Evolutionary conservation across 37 sponge, comb jelly and placozoan species (phyloP).

Genomic region (Eunapius fragilis): DNA sequence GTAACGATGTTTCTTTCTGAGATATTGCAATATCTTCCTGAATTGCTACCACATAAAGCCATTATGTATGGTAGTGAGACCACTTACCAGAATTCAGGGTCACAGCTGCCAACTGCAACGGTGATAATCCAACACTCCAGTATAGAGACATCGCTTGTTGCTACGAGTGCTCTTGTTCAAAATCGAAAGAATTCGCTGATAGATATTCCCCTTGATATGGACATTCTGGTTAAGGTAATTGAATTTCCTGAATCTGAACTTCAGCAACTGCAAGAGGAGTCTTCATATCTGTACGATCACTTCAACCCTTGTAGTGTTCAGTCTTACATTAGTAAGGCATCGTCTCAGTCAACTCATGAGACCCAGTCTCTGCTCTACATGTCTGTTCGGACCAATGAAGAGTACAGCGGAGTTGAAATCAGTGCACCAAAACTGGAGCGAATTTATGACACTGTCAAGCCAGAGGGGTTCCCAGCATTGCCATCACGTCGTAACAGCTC

Average conservation of each 20-base stretch:
- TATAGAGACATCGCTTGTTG: constrained; percentile 43
- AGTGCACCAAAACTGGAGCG: background rate
- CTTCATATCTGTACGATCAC: constrained; percentile 23
- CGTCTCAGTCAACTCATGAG: background rate
- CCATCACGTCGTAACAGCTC: background rate
- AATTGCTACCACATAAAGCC: constrained; percentile 43
- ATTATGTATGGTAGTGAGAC: constrained; percentile 22
- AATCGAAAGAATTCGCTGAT: constrained; percentile 3
- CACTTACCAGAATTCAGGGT: background rate
- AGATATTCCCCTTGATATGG: constrained; percentile 57
- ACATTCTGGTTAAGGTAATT: constrained; percentile 34
- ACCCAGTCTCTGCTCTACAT: constrained; percentile 20
- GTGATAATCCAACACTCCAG: constrained; percentile 38
- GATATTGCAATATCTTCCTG: constrained; percentile 42
- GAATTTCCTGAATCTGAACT: constrained; percentile 12
- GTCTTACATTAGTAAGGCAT: background rate
- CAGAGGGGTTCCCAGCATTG: background rate
- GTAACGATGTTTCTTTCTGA: constrained; percentile 57
- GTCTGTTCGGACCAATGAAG: constrained; percentile 14
- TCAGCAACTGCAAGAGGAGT: constrained; percentile 21
- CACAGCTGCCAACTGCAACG: constrained; percentile 28
- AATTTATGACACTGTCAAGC: background rate
- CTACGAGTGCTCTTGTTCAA: constrained; percentile 40
- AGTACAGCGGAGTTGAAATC: background rate
- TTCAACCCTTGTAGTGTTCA: constrained; percentile 8